phyloP scores from a whole-genome alignment of 2,113 vertebrate genomes.

The Spilogale gracilis region DNA sequence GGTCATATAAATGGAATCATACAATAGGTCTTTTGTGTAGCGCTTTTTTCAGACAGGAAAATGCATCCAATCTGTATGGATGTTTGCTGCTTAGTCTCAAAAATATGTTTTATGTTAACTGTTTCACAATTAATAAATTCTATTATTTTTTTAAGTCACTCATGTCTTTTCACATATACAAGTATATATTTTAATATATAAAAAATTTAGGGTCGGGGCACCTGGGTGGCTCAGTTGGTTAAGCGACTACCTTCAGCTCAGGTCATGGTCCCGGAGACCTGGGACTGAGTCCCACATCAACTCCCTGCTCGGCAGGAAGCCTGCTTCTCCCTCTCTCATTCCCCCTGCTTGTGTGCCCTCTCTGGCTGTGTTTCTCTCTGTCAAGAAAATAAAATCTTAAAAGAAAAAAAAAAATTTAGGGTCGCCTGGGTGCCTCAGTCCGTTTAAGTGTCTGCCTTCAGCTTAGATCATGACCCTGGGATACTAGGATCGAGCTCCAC shows the following conservation, averaged over 20 bases:
- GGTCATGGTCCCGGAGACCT: neutral
- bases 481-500: too few species aligned
- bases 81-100: neutral
- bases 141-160: neutral
- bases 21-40: neutral
- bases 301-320: neutral
- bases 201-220: neutral
- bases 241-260: neutral
- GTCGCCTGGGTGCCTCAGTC: too few species aligned
- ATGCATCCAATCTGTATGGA: neutral
- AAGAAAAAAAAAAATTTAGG: neutral
- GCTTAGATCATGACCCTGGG: too few species aligned
- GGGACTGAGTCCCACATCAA: neutral
- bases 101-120: neutral
- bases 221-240: neutral
- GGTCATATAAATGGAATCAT: neutral
- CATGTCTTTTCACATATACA: neutral
- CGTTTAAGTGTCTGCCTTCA: too few species aligned
- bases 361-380: too few species aligned
- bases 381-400: too few species aligned
- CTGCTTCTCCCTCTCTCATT: neutral
- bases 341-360: too few species aligned
- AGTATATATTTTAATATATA: neutral
- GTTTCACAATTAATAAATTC: neutral
- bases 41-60: neutral